A percentile compares a stretch with the other conserved stretches of the same genome.
These are phyloP conservation scores for Parnassius smintheus DNA, from an alignment of 2,888 invertebrate genomes.

Conservation along the genomic window DNA sequence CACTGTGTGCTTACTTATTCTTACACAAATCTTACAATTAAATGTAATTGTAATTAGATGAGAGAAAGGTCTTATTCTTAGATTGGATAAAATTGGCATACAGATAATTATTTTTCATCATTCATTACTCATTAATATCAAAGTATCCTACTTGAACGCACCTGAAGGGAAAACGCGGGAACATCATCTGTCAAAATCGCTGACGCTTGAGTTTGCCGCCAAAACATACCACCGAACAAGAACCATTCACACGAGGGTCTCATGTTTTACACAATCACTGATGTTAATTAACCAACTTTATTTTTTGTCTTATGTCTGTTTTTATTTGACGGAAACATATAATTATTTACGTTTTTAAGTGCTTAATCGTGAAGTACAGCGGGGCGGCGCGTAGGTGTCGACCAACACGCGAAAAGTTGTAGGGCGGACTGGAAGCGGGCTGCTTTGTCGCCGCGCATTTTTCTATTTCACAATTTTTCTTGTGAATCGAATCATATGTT, in stretches of 20 bases:
- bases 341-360: conserved; percentile 33
- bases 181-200: conserved; percentile 67
- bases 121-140: conserved; percentile 54
- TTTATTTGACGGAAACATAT: conserved; percentile 12
- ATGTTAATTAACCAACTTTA: conserved; percentile 29
- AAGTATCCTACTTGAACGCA: conserved; percentile 67
- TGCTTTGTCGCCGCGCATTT: conserved; percentile 58
- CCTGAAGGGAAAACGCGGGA: conserved; percentile 72
- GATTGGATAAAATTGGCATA: conserved; percentile 5
- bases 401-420: conserved; percentile 69
- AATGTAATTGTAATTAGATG: background rate
- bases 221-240: conserved; percentile 56
- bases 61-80: background rate
- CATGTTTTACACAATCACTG: conserved; percentile 55
- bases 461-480: conserved; percentile 65
- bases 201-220: conserved; percentile 60
- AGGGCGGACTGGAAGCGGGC: conserved; percentile 64
- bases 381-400: conserved; percentile 58
- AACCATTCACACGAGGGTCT: conserved; percentile 52
- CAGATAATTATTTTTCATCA: conserved; percentile 39
- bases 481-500: conserved; percentile 63
- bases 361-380: conserved; percentile 35
- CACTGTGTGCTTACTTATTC: conserved; percentile 19
- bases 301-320: conserved; percentile 27
- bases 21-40: conserved; percentile 2